phyloP scores from a whole-genome alignment of 2,113 vertebrate species.

The pig (Sus scrofa) region DNA sequence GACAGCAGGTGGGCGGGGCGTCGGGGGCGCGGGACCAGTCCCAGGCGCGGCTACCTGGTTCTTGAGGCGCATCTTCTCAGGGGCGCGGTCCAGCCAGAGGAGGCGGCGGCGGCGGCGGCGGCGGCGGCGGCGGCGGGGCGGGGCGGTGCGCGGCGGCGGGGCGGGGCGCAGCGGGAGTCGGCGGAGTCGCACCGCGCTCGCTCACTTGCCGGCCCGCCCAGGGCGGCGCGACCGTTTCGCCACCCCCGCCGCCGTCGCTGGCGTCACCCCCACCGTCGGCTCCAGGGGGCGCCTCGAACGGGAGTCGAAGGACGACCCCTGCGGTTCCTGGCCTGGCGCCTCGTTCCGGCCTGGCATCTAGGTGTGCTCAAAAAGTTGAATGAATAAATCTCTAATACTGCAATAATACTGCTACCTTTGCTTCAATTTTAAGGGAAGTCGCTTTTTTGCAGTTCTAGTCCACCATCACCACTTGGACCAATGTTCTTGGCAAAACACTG shows the following conservation, averaged over 20 bases:
- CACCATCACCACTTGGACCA: background rate
- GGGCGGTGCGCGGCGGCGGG: background rate
- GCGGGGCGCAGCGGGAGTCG: background rate
- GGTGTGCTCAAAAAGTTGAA: background rate
- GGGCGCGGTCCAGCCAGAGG: background rate
- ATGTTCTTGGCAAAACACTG: background rate
- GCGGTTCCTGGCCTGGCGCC: background rate
- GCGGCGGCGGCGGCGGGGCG: background rate
- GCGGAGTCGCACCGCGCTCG: background rate
- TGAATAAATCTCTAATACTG: background rate
- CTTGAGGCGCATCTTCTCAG: conserved; percentile 73
- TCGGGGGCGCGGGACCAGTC: background rate
- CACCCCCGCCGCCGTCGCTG: background rate
- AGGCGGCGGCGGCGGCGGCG: background rate
- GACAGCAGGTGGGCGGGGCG: conserved; percentile 67
- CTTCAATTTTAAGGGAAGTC: background rate
- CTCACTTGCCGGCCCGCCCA: background rate
- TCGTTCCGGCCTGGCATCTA: background rate
- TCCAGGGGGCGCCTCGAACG: conserved; percentile 66
- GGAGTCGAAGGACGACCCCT: background rate
- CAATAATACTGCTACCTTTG: background rate
- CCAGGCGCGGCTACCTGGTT: conserved; percentile 68
- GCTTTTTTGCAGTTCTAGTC: background rate
- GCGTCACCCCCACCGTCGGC: background rate
- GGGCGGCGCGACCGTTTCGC: background rate